Evolutionary conservation across 2,797 vertebrate species (phyloP).

Genomic region (Chelmon rostratus): DNA sequence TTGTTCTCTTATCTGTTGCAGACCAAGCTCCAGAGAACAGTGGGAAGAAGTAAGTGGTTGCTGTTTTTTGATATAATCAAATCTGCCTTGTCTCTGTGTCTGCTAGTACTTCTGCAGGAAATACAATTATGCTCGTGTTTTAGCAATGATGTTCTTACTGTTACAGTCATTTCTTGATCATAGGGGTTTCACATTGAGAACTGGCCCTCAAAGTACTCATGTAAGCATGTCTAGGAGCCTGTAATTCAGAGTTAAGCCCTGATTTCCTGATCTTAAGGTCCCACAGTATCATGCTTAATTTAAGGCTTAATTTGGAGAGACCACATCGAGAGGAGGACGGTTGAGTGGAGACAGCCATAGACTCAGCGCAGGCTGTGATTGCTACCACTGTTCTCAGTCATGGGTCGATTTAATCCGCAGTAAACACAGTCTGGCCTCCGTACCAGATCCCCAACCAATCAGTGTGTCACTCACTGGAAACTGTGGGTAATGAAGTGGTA

Average conservation of each 20-base stretch:
- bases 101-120: slow-evolving; percentile 25
- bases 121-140: slow-evolving; percentile 15
- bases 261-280: slow-evolving; percentile 50
- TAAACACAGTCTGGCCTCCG: slow-evolving; percentile 47
- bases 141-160: slow-evolving; percentile 3
- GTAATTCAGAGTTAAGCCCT: slow-evolving; percentile 51
- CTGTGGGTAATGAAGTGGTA: slow-evolving; percentile 72
- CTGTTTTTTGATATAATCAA: slow-evolving; percentile 29
- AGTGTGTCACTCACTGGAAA: slow-evolving; percentile 63
- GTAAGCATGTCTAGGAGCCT: slow-evolving; percentile 33
- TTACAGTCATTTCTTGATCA: slow-evolving; percentile 34
- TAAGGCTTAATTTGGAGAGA: slow-evolving; percentile 54
- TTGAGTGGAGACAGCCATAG: slow-evolving; percentile 30
- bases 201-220: slow-evolving; percentile 26
- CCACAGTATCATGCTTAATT: slow-evolving; percentile 52
- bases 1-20: slow-evolving; percentile 74
- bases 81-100: slow-evolving; percentile 27
- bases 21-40: slow-evolving; percentile 90
- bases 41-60: slow-evolving; percentile 93
- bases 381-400: slow-evolving; percentile 36
- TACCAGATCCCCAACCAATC: slow-evolving; percentile 58
- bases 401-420: slow-evolving; percentile 50
- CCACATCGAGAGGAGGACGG: slow-evolving; percentile 43
- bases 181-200: slow-evolving; percentile 41
- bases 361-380: slow-evolving; percentile 37